Evolutionary conservation across 2,888 invertebrate genomes (phyloP), one percentile per base, ranked within the genome.

Genomic region (Clostera curtula): DNA sequence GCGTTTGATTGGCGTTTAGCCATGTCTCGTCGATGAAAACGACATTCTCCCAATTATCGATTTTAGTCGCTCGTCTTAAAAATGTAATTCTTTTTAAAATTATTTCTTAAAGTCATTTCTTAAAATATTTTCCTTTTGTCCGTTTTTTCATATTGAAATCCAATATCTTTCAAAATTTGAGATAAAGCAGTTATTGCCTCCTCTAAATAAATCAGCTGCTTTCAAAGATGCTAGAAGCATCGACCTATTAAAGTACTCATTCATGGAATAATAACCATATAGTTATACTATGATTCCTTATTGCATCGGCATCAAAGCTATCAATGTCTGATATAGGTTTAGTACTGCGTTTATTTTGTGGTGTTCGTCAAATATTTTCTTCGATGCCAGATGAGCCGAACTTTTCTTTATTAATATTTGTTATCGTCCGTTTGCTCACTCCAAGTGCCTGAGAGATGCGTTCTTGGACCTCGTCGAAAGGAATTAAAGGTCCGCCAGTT

Each of bases 11-110:
- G 17, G 31, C 30, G 22, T 40, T 39, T 11, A 44, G 27, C 40
- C 34, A 41, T 30, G 39, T 44, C 26, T 37, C 36, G 24, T 40
- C 35, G 12, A 36, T 24, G 15, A 40, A 39, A 5, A 40, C 25
- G 13, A 37, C 36, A 19, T 34, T 32, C 8, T 30, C 28, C 26
- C 26, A 31, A 12, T 29, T 25, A 16, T 12, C 6, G 7, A 18
- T 25, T 12, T 25, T 16, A 15, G 13, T 18, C 9, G 11, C 21
- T 27, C 18, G 10, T 19, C 23, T 22, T 9, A 27, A 19, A 14
- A 27, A 27, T n/a, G 2, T 16, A 9, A 22, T 12, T 7, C 27
- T 7, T 17, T 17, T 6, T 11, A 27, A 13, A 14, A 19, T 7
- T 4, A 27, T 17, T 9, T 27, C 23, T n/a, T n/a, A n/a, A n/a